Conservation (phyloP, 2,888 invertebrate species). For the Axea sp. region DNA sequence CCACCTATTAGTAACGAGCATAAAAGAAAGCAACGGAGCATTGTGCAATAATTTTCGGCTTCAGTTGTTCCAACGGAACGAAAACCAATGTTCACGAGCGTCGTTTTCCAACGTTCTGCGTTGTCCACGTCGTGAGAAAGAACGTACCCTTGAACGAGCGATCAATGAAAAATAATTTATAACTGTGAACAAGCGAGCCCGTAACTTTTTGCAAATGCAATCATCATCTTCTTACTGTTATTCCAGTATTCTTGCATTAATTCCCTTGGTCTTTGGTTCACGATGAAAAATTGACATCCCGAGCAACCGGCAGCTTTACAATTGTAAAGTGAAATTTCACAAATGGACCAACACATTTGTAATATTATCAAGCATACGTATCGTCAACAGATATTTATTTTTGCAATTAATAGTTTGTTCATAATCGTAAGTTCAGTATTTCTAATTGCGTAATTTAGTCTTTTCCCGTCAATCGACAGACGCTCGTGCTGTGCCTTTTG, state of each 20-base stretch:
- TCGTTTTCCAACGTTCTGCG: slow-evolving; percentile 11
- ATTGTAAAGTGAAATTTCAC: neutral
- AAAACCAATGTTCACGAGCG: slow-evolving; percentile 32
- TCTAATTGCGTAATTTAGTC: no score
- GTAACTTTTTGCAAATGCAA: slow-evolving; percentile 43
- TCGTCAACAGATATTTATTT: no score
- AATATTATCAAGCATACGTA: no score
- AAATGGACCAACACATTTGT: no score
- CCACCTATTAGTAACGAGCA: slow-evolving; percentile 23
- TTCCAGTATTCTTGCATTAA: neutral
- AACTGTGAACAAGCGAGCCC: slow-evolving; percentile 28
- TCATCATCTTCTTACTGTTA: slow-evolving; percentile 22
- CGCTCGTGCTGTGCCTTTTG: no score
- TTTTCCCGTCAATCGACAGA: no score
- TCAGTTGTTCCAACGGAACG: slow-evolving; percentile 23
- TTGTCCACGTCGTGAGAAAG: slow-evolving; percentile 47
- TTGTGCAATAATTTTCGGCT: slow-evolving; percentile 49
- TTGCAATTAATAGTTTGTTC: no score
- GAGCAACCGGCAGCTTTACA: no score
- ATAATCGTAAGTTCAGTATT: no score
- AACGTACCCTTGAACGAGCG: slow-evolving; percentile 33
- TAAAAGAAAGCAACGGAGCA: slow-evolving; percentile 45
- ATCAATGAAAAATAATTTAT: slow-evolving; percentile 56
- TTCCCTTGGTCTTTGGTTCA: neutral
- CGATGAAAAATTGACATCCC: neutral